phyloP scores from a whole-genome alignment of 2,113 vertebrate genomes.

The Microtus montanus region DNA sequence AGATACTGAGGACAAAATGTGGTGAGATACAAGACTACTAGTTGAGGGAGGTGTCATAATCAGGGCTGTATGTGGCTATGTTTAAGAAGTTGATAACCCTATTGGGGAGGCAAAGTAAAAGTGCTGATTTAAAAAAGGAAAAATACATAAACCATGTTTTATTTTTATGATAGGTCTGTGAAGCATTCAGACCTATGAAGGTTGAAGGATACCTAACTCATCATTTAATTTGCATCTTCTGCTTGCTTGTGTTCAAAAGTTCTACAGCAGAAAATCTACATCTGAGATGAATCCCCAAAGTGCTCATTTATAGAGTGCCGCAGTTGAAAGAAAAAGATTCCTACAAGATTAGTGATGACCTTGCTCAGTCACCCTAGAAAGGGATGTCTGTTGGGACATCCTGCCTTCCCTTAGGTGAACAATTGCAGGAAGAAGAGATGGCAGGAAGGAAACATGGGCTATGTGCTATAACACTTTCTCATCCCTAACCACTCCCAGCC shows the following conservation, averaged over 20 bases:
- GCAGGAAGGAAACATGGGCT: neutral
- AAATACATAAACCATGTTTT: neutral
- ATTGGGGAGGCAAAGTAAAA: neutral
- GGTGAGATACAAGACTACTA: neutral
- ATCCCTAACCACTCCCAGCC: rapidly evolving
- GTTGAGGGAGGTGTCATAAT: neutral
- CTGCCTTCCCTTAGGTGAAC: neutral
- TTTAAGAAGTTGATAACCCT: neutral
- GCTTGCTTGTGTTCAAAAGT: neutral
- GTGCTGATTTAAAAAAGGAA: neutral
- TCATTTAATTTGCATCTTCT: neutral
- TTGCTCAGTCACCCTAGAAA: neutral
- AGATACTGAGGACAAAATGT: neutral
- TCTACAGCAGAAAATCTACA: neutral
- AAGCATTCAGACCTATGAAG: neutral
- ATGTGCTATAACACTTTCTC: neutral
- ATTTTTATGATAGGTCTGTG: neutral
- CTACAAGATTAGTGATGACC: neutral
- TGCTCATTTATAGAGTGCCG: too few relatives aligned
- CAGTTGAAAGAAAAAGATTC: neutral
- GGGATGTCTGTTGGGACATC: neutral
- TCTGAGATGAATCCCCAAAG: neutral
- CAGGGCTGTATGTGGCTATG: neutral
- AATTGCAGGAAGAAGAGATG: neutral
- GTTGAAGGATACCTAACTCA: neutral